Evolutionary conservation across 2,888 invertebrate genomes (phyloP).

Genomic region (Lottia gigantea): DNA sequence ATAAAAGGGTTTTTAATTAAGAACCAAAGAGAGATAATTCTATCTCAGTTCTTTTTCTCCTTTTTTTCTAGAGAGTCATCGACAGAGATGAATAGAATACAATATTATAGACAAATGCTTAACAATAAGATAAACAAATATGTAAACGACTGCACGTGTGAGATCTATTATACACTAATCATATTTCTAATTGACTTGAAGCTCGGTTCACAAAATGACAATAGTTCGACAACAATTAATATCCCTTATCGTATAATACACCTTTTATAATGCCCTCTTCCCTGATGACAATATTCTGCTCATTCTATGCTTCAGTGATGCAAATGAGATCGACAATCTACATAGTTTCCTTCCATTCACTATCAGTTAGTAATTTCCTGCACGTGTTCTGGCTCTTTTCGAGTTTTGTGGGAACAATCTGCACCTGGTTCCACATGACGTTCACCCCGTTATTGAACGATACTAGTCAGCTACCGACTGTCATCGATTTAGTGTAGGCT

Average conservation of each 20-base stretch:
- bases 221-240: neutral
- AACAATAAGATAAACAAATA: constrained; percentile 1
- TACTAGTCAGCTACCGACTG: too few relatives aligned
- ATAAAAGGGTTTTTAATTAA: too few relatives aligned
- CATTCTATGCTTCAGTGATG: constrained; percentile 2
- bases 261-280: constrained; percentile 4
- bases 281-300: neutral
- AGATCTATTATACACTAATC: constrained; percentile 1
- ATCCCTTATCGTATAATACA: neutral
- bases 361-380: constrained; percentile 1
- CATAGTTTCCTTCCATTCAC: neutral
- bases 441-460: too few relatives aligned
- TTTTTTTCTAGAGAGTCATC: too few relatives aligned
- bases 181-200: constrained; percentile 3
- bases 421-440: neutral
- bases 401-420: neutral
- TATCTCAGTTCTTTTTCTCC: too few relatives aligned
- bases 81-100: too few relatives aligned
- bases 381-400: neutral
- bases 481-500: too few relatives aligned
- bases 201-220: neutral
- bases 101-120: too few relatives aligned
- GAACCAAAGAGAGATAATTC: too few relatives aligned
- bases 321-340: constrained; percentile 7
- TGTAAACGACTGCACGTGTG: constrained; percentile 1